Evolutionary conservation across 1,140 invertebrate genomes (phyloP), one percentile per base, ranked within the genome.

Genomic region (Macrobrachium rosenbergii): DNA sequence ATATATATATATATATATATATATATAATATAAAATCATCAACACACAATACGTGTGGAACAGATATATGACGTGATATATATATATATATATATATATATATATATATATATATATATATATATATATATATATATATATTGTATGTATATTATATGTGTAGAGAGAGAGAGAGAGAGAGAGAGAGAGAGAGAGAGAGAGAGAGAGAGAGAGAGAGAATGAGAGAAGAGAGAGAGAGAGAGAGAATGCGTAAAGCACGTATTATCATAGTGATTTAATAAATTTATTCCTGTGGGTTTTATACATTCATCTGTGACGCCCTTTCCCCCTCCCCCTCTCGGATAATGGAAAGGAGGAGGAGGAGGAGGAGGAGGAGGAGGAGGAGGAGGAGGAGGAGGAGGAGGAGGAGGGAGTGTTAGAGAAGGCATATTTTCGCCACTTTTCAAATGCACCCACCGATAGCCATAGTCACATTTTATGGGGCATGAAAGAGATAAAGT

Each of bases 381-480:
- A 37, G 28, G 28, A 37, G 28, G 28, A 37, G 28, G 28, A 37
- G 28, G 28, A 37, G 28, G 28, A 37, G 28, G 28, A 37, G 28
- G 28, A 37, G 28, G 28, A 37, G 28, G 28, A 3, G 3, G 28
- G 28, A 37, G 28, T 62, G n/a, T 19, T 63, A 19, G 37, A 16
- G 45, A 16, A n/a, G 77, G 78, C 78, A 80, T 80, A 80, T 80
- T 80, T 80, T 37, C n/a, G 28, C 37, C 78, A 80, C 78, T 80
- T 80, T 62, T 80, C 78, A 80, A 80, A 80, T 80, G 78, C 78
- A 80, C 19, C 21, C 78, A 0, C 78, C 78, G 78, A 80, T 80
- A 80, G 76, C 19, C 21, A 21, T 58, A 37, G 28, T 60, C n/a
- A 43, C 78, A 62, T 62, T 80, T 80, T 63, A 63, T 63, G 78